phyloP scores from a whole-genome alignment of 2,113 vertebrate species.

The Calidris pugnax region DNA sequence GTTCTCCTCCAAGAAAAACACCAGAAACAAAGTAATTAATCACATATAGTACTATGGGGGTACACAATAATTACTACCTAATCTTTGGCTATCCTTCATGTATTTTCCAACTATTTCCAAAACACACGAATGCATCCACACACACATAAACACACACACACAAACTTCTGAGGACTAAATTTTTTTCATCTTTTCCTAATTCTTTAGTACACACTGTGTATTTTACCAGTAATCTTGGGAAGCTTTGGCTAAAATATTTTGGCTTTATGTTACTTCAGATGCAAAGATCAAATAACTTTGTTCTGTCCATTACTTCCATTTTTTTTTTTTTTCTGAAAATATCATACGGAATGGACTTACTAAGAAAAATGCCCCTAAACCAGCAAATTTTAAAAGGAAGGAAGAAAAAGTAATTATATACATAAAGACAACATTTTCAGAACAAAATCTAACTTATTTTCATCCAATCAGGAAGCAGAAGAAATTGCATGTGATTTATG shows the following conservation, averaged over 20 bases:
- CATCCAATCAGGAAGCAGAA: neutral
- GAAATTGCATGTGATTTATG: neutral
- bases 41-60: neutral
- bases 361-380: neutral
- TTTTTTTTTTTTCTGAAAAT: neutral
- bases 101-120: neutral
- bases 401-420: neutral
- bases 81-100: neutral
- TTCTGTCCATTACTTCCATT: neutral
- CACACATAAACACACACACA: fast-evolving
- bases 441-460: neutral
- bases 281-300: neutral
- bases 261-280: neutral
- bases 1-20: neutral
- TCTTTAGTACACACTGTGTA: neutral
- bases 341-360: neutral
- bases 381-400: neutral
- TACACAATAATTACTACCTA: neutral
- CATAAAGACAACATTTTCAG: neutral
- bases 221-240: neutral
- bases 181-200: neutral
- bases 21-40: neutral
- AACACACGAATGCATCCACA: fast-evolving
- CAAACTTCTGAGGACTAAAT: neutral
- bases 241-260: neutral